phyloP scores from a whole-genome alignment of 2,888 invertebrate species.

The Eupithecia vulgata region DNA sequence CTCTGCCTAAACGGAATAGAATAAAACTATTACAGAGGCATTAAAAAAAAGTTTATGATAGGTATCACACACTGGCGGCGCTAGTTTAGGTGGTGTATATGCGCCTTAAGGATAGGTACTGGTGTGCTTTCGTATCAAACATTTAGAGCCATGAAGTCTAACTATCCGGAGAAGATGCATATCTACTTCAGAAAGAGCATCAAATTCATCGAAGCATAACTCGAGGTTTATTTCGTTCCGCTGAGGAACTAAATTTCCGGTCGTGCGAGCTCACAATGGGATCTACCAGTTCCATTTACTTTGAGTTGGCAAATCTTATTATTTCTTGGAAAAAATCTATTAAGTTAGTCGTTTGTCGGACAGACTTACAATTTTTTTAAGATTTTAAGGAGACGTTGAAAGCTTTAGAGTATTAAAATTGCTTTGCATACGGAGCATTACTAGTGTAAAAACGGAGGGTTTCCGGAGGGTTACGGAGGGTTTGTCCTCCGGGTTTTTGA shows the following conservation, averaged over 20 bases:
- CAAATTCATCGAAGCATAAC: background rate
- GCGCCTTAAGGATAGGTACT: too few species aligned
- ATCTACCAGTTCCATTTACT: constrained; percentile 12
- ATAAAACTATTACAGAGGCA: too few species aligned
- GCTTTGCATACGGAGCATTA: background rate
- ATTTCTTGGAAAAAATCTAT: constrained; percentile 21
- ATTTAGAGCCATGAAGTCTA: background rate
- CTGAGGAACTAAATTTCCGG: constrained; percentile 29
- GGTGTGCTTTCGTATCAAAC: too few species aligned
- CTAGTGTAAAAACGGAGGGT: background rate
- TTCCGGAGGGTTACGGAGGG: background rate
- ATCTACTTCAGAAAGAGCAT: background rate
- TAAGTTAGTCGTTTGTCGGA: constrained; percentile 18
- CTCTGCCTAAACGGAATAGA: too few species aligned
- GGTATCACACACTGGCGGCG: too few species aligned
- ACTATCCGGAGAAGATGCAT: background rate
- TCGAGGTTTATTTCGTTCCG: constrained; percentile 13
- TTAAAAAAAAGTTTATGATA: too few species aligned
- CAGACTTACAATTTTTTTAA: background rate
- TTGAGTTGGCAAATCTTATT: constrained; percentile 24
- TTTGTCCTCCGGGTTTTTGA: background rate
- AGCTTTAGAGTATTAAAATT: background rate
- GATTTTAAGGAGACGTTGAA: constrained; percentile 5
- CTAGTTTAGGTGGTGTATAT: too few species aligned
- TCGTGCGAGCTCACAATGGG: constrained; percentile 20